A percentile compares a stretch with the other conserved stretches of the same genome.
Evolutionary conservation across 2,888 invertebrate genomes (phyloP).

Genomic region (Trypoxylon attenuatum): DNA sequence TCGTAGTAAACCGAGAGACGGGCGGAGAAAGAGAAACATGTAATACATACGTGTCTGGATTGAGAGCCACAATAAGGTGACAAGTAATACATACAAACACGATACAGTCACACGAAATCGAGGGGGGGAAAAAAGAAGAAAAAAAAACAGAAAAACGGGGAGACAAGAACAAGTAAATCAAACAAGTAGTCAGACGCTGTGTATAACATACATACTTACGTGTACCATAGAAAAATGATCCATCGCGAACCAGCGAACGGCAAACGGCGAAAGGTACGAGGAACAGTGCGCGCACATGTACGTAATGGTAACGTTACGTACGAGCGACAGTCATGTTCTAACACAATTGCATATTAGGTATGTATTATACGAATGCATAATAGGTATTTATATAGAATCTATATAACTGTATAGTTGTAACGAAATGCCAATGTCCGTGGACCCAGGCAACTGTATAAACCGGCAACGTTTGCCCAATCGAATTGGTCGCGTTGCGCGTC

Average conservation of each 20-base stretch:
- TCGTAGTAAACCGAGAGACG: too few relatives aligned
- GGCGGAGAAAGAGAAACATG: too few relatives aligned
- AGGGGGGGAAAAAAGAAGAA: too few relatives aligned
- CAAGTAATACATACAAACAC: constrained; percentile 3
- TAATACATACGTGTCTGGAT: too few relatives aligned
- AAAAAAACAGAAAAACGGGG: too few relatives aligned
- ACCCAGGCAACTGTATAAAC: constrained; percentile 62
- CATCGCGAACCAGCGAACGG: too few relatives aligned
- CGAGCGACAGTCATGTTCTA: constrained; percentile 68
- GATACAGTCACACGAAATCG: constrained; percentile 3
- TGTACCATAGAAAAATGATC: too few relatives aligned
- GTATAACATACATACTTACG: constrained; percentile 6
- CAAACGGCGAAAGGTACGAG: constrained; percentile 45
- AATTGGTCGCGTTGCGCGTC: constrained; percentile 54
- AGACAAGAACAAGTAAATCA: constrained; percentile 15
- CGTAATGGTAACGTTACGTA: constrained; percentile 67
- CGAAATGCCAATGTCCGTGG: constrained; percentile 72
- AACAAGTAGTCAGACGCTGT: constrained; percentile 3
- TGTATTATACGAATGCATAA: constrained; percentile 74
- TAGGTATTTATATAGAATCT: constrained; percentile 75
- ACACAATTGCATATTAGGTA: constrained; percentile 73
- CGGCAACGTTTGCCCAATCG: constrained; percentile 53
- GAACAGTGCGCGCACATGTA: constrained; percentile 55
- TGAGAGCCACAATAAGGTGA: too few relatives aligned
- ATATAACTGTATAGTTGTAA: constrained; percentile 74